Conservation (phyloP, 1,140 invertebrate genomes). For the Aphelinus atriplicis region DNA sequence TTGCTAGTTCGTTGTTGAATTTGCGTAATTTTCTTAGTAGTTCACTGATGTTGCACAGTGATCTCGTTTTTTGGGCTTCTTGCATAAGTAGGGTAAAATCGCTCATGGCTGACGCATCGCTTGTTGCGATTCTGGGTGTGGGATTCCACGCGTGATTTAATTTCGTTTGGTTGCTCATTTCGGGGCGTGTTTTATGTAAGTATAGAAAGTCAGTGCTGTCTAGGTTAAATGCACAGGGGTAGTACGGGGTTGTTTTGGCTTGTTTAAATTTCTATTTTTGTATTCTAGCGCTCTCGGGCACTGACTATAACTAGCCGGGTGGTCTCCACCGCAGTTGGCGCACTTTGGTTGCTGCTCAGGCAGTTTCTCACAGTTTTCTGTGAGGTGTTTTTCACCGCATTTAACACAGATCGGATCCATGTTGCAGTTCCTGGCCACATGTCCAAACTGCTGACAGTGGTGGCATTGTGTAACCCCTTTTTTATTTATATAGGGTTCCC, state of each 20-base stretch:
- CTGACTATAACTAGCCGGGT: slow-evolving; percentile 47
- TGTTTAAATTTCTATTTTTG: neutral
- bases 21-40: slow-evolving; percentile 9
- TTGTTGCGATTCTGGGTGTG: neutral
- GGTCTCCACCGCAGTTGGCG: slow-evolving; percentile 48
- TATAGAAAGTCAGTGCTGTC: neutral
- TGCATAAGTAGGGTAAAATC: neutral
- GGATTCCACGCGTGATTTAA: no score
- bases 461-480: slow-evolving; percentile 1
- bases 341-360: slow-evolving; percentile 43
- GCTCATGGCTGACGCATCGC: neutral
- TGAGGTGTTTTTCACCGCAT: neutral
- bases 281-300: slow-evolving; percentile 11
- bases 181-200: neutral
- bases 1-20: slow-evolving; percentile 4
- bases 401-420: neutral
- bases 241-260: neutral
- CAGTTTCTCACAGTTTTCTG: neutral
- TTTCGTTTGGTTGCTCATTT: neutral
- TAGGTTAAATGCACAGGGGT: neutral
- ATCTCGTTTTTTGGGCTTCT: neutral
- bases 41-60: neutral
- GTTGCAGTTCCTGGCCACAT: neutral
- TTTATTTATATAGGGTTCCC: slow-evolving; percentile 43
- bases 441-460: neutral